phyloP scores from a whole-genome alignment of 2,888 invertebrate genomes.

The Cheilosia impressa region DNA sequence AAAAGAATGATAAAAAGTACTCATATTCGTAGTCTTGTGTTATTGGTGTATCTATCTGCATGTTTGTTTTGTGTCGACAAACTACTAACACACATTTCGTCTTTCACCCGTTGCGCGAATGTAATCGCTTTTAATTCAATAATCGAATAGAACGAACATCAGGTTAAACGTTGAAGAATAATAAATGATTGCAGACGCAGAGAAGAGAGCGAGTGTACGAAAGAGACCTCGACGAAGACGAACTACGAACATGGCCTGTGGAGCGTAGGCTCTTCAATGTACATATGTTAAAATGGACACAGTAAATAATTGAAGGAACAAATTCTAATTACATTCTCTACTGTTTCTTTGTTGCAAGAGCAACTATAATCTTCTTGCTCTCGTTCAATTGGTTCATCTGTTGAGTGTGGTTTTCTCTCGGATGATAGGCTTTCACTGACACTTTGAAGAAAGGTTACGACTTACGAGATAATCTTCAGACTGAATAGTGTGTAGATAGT shows the following conservation, averaged over 20 bases:
- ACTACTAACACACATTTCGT: conserved; percentile 53
- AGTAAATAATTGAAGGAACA: conserved; percentile 17
- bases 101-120: neutral
- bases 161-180: conserved; percentile 25
- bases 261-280: neutral
- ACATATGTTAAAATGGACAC: neutral
- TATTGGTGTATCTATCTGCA: conserved; percentile 9
- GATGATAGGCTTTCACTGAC: conserved; percentile 29
- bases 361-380: neutral
- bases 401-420: conserved; percentile 15
- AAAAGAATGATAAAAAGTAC: conserved; percentile 11
- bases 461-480: too few species aligned
- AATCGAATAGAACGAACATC: conserved; percentile 47
- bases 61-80: conserved; percentile 45
- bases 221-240: neutral
- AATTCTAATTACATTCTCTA: conserved; percentile 41
- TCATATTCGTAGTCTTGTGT: neutral
- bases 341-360: conserved; percentile 8
- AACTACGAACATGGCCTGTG: too few species aligned
- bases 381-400: conserved; percentile 14
- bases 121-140: conserved; percentile 57
- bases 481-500: neutral
- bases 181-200: conserved; percentile 8
- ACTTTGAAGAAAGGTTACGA: neutral
- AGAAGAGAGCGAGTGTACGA: neutral